Percentiles rank a stretch among this genome's conserved stretches.
These are phyloP conservation scores for Lates japonicus DNA, from an alignment of 2,797 vertebrate genomes.

Conservation along the genomic window DNA sequence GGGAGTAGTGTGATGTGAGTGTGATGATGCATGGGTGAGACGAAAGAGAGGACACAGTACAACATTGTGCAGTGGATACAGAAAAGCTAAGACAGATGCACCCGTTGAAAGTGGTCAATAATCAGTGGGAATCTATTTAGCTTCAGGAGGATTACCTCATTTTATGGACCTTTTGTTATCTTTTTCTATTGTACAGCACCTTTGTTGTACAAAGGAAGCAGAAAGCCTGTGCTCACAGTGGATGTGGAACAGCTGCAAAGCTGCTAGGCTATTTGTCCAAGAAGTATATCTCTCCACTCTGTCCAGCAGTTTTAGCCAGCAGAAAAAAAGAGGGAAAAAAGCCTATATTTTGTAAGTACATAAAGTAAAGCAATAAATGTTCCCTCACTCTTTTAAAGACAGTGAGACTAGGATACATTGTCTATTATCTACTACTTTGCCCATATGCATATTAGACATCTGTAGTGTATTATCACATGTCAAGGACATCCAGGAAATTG, in stretches of 20 bases:
- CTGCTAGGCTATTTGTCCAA: background rate
- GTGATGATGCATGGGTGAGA: background rate
- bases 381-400: too few relatives aligned
- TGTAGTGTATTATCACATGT: too few relatives aligned
- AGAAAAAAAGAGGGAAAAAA: background rate
- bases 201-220: background rate
- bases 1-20: too few relatives aligned
- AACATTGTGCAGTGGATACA: background rate
- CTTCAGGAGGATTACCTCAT: background rate
- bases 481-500: too few relatives aligned
- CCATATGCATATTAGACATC: too few relatives aligned
- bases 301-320: too few relatives aligned
- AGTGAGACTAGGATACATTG: too few relatives aligned
- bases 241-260: slow-evolving; percentile 4
- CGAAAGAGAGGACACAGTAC: background rate
- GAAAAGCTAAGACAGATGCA: background rate
- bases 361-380: too few relatives aligned
- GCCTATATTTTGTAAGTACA: too few relatives aligned
- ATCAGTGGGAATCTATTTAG: background rate
- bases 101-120: background rate
- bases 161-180: background rate
- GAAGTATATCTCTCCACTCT: background rate
- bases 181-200: background rate
- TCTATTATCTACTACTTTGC: too few relatives aligned
- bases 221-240: slow-evolving; percentile 1